Percentiles rank a stretch among this genome's conserved stretches.
These are phyloP conservation scores for Drosophila obscura DNA, from an alignment of 1,140 invertebrate genomes.

Conservation along the genomic window DNA sequence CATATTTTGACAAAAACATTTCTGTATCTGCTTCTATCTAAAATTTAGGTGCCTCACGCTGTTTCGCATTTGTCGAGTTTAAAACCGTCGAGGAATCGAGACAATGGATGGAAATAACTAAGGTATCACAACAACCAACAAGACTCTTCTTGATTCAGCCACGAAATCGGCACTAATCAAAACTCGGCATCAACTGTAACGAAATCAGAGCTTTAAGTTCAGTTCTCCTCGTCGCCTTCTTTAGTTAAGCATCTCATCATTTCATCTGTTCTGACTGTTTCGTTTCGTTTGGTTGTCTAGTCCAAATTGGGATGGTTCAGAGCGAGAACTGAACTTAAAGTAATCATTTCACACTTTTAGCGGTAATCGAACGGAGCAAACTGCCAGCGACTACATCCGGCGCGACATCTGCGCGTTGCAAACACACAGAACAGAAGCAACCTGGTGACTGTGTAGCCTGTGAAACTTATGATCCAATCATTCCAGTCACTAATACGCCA, in stretches of 20 bases:
- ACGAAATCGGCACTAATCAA: background rate
- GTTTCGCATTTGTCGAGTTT: constrained; percentile 99
- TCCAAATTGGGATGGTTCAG: background rate
- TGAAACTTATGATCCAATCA: constrained; percentile 50
- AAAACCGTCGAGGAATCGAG: constrained; percentile 93
- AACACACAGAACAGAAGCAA: constrained; percentile 76
- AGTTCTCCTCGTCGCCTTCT: too few species aligned
- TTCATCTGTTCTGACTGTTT: background rate
- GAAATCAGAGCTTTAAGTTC: too few species aligned
- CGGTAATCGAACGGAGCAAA: constrained; percentile 26
- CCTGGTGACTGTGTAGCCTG: constrained; percentile 83
- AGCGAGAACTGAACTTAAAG: constrained; percentile 40
- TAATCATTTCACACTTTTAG: constrained; percentile 34
- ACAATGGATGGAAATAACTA: constrained; percentile 96
- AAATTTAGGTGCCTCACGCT: constrained; percentile 92
- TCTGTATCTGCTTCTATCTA: constrained; percentile 85
- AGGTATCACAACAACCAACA: constrained; percentile 87
- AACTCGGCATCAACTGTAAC: background rate
- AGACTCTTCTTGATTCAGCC: constrained; percentile 13
- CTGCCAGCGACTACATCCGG: constrained; percentile 20
- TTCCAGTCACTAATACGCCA: constrained; percentile 51
- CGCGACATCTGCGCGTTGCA: constrained; percentile 51
- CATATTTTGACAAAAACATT: constrained; percentile 82
- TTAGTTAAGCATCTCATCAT: too few species aligned
- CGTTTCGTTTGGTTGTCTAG: background rate